Conservation (phyloP, 2,888 invertebrate species). For the Drosophila mimetica region DNA sequence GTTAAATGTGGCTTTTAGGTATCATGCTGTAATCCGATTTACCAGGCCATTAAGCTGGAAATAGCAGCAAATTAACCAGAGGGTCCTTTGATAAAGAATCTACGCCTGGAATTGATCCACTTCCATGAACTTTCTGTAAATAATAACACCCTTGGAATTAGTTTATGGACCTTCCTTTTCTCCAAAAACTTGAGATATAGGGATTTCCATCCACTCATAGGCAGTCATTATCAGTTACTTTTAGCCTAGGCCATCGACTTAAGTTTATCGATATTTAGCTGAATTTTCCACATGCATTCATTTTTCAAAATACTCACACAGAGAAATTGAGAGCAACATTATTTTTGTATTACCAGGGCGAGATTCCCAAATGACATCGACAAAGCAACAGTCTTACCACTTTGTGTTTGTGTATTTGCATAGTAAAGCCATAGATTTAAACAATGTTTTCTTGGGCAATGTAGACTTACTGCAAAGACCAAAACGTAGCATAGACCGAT, state of each 20-base stretch:
- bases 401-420: slow-evolving; percentile 36
- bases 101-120: neutral
- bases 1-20: slow-evolving; percentile 42
- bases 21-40: slow-evolving; percentile 1
- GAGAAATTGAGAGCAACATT: slow-evolving; percentile 16
- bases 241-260: slow-evolving; percentile 38
- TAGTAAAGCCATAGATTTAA: slow-evolving; percentile 6
- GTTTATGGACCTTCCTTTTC: neutral
- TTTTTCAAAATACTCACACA: slow-evolving; percentile 24
- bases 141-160: slow-evolving; percentile 9
- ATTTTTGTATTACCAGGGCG: slow-evolving; percentile 36
- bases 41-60: neutral
- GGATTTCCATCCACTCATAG: slow-evolving; percentile 42
- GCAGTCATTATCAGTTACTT: slow-evolving; percentile 67
- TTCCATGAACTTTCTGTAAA: slow-evolving; percentile 35
- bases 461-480: slow-evolving; percentile 49
- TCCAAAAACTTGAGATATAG: slow-evolving; percentile 1
- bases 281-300: slow-evolving; percentile 44
- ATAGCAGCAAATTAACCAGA: neutral
- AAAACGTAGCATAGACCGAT: slow-evolving; percentile 40
- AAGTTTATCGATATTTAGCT: slow-evolving; percentile 46
- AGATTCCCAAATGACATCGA: slow-evolving; percentile 41
- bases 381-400: slow-evolving; percentile 55
- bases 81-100: neutral
- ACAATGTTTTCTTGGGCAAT: slow-evolving; percentile 30